These are phyloP conservation scores for Araneus ventricosus DNA, from an alignment of 1,140 invertebrate genomes.

Conservation along the genomic window DNA sequence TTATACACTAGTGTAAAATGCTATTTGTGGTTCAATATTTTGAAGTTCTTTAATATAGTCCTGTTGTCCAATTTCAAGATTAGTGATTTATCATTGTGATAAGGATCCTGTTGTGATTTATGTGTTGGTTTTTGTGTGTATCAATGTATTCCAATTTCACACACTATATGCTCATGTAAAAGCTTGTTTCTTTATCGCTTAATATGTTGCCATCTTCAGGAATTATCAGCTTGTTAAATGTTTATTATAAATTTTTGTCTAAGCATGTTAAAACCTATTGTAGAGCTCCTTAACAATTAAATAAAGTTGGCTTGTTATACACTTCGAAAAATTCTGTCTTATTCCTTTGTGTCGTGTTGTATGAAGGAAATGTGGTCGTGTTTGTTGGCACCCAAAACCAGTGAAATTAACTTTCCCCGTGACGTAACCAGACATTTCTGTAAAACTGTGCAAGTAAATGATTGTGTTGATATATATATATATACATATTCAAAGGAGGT, in stretches of 20 bases:
- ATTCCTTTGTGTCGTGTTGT: background rate
- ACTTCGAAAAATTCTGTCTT: constrained; percentile 43
- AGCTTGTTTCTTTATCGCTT: constrained; percentile 68
- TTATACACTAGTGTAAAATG: constrained; percentile 71
- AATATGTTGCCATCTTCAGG: constrained; percentile 65
- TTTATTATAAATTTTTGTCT: constrained; percentile 72
- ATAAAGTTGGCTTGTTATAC: constrained; percentile 76
- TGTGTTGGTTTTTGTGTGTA: constrained; percentile 64
- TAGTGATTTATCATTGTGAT: constrained; percentile 74
- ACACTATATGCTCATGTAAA: constrained; percentile 57
- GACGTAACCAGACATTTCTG: too few species aligned
- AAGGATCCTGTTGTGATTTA: constrained; percentile 65
- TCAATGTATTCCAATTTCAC: constrained; percentile 61
- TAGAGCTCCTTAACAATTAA: constrained; percentile 69
- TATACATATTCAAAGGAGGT: too few species aligned
- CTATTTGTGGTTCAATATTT: constrained; percentile 65
- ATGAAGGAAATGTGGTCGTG: too few species aligned
- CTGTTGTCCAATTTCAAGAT: constrained; percentile 60
- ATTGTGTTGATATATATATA: too few species aligned
- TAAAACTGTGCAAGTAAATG: too few species aligned
- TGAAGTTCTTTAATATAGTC: constrained; percentile 62
- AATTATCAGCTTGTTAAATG: constrained; percentile 74
- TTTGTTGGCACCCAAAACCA: too few species aligned
- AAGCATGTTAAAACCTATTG: constrained; percentile 72
- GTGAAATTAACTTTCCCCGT: too few species aligned